A percentile compares a stretch with the other conserved stretches of the same genome.
phyloP scores from a whole-genome alignment of 2,113 vertebrate genomes.

The Parotia lawesii region DNA sequence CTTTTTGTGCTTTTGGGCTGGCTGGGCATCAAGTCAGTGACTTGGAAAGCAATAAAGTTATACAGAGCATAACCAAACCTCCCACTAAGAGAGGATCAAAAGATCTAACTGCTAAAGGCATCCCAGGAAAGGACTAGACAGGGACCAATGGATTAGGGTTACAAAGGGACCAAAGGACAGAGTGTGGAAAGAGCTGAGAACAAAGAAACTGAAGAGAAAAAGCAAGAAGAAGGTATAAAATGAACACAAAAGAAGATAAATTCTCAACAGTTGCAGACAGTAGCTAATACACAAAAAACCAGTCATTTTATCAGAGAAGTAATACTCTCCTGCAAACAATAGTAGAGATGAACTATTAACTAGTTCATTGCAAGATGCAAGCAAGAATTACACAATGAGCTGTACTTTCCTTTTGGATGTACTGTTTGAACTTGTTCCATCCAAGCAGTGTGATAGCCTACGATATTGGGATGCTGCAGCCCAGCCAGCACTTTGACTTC shows the following conservation, averaged over 20 bases:
- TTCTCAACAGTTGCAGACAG: not conserved
- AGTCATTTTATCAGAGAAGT: not conserved
- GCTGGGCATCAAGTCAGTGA: not conserved
- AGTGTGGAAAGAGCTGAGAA: not conserved
- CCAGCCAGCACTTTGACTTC: slow-evolving; percentile 95
- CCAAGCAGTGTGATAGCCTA: slow-evolving; percentile 98
- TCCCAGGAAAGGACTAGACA: not conserved
- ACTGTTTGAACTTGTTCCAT: slow-evolving; percentile 89
- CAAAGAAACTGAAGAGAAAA: not conserved
- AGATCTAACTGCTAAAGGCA: not conserved
- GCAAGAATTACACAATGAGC: not conserved
- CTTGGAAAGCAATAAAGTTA: slow-evolving; percentile 4
- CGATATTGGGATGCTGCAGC: slow-evolving; percentile 87
- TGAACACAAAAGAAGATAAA: not conserved
- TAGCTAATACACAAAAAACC: not conserved
- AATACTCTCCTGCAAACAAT: not conserved
- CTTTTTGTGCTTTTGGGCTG: not conserved
- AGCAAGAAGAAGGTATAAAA: not conserved
- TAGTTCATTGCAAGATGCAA: not conserved
- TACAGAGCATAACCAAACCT: not conserved
- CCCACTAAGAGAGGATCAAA: not conserved
- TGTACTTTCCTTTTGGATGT: slow-evolving; percentile 50
- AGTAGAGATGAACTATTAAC: not conserved
- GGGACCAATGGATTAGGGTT: not conserved
- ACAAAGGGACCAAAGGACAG: not conserved